Base-by-base conservation (phyloP, 2,888 invertebrate genomes). In the Selenia dentaria region DNA sequence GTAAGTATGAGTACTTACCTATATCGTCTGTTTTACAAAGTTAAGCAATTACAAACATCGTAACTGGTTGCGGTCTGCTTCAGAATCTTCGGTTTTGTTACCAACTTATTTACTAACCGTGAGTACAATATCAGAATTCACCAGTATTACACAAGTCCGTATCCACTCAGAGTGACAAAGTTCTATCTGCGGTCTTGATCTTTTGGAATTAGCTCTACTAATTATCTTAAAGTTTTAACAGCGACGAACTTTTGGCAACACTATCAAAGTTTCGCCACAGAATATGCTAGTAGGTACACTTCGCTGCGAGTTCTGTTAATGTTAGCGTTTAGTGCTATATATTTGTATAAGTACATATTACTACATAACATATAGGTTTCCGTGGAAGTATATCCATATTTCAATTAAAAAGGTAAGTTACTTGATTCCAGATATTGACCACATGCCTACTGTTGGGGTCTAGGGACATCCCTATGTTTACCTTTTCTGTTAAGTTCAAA, bases 181-280 rank as follows among this genome's bases (percentile, higher is more conserved):
- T 73, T 62, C 51, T 61, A 66, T 65, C 67, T 68, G 65, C 57
- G 68, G 70, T 64, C 41, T 74, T 74, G 74, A 81, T 81, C 74
- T 79, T n/a, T 74, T 70, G 74, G 70, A 74, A 81, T 83, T 75
- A 80, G 75, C 74, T 66, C 62, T 66, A 69, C 73, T 81, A 80
- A 81, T 83, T 81, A 81, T 74, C 74, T 79, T 83, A 80, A 80
- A 81, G 79, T 81, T 80, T 77, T 70, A 76, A 76, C 73, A 65
- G 66, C 64, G 64, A 61, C 56, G 49, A 73, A 78, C 68, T 80
- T 78, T 78, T 78, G 74, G 74, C 73, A 74, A 75, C 74, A 78
- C 77, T 79, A 78, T 76, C 72, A 67, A 57, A 67, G 64, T 66
- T 22, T 6, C 8, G 22, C 1, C 22, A 22, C 22, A 22, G 8